Conservation (phyloP, 2,113 vertebrate genomes). For the Serilophus lunatus region DNA sequence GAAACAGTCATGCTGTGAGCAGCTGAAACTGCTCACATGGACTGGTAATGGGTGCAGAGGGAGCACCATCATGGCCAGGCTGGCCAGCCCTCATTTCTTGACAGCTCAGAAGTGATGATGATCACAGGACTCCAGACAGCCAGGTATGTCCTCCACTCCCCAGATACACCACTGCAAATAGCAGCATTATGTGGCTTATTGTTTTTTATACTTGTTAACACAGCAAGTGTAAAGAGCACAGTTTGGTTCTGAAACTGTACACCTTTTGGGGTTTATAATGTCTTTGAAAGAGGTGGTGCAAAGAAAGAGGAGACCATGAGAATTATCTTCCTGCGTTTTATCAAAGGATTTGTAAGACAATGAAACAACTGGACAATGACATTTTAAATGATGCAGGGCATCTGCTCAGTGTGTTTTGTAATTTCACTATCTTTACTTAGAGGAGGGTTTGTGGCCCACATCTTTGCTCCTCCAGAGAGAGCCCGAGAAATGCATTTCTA, state of each 20-base stretch:
- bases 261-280: not conserved
- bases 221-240: not conserved
- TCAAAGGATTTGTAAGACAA: not conserved
- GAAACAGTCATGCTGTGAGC: not conserved
- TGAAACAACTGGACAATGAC: not conserved
- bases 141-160: not conserved
- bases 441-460: not conserved
- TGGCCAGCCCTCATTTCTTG: not conserved
- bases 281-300: not conserved
- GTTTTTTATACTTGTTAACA: not conserved
- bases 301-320: not conserved
- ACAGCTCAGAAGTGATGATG: not conserved
- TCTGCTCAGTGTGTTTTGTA: not conserved
- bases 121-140: not conserved
- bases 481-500: not conserved
- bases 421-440: not conserved
- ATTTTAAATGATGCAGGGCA: not conserved
- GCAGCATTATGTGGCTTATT: not conserved
- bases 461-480: not conserved
- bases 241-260: not conserved
- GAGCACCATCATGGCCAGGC: not conserved
- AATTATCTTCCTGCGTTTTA: not conserved
- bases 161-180: fast-evolving
- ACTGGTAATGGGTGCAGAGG: fast-evolving
- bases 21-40: not conserved